A percentile compares a stretch with the other conserved stretches of the same genome.
Conservation (phyloP, 2,113 vertebrate species). For the Mobula birostris region DNA sequence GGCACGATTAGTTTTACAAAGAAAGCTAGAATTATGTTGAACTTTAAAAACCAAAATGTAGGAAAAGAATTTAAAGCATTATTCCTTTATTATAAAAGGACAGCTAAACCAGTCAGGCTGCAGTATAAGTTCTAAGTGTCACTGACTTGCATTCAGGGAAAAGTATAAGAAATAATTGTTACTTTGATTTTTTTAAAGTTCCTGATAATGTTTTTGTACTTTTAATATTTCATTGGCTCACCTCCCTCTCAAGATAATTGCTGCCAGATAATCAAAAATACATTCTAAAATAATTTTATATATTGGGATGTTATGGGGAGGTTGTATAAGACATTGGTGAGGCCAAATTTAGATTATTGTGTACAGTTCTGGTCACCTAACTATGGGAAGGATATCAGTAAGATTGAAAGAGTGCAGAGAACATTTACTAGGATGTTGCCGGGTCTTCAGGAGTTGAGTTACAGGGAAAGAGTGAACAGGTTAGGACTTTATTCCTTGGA, state of each 20-base stretch:
- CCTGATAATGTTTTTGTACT: neutral
- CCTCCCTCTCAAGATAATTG: neutral
- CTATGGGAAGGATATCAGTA: no score
- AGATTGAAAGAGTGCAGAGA: no score
- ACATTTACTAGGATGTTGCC: no score
- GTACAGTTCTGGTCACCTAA: no score
- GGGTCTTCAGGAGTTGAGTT: no score
- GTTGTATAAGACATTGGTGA: no score
- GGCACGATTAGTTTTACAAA: neutral
- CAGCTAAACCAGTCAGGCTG: neutral
- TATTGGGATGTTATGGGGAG: no score
- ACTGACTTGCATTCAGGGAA: neutral
- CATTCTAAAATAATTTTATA: no score
- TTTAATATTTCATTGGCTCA: neutral
- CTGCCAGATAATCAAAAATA: neutral
- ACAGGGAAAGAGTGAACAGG: no score
- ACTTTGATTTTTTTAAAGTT: neutral
- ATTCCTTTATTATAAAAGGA: neutral
- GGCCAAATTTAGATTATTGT: no score
- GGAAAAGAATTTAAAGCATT: neutral
- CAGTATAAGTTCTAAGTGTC: neutral
- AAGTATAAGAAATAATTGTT: neutral
- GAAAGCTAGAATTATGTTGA: neutral
- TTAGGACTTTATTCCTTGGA: no score
- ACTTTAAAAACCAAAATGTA: neutral